Evolutionary conservation across 2,888 invertebrate species (phyloP), one percentile per base, ranked within the genome.

Genomic region (Theodoxus fluviatilis): DNA sequence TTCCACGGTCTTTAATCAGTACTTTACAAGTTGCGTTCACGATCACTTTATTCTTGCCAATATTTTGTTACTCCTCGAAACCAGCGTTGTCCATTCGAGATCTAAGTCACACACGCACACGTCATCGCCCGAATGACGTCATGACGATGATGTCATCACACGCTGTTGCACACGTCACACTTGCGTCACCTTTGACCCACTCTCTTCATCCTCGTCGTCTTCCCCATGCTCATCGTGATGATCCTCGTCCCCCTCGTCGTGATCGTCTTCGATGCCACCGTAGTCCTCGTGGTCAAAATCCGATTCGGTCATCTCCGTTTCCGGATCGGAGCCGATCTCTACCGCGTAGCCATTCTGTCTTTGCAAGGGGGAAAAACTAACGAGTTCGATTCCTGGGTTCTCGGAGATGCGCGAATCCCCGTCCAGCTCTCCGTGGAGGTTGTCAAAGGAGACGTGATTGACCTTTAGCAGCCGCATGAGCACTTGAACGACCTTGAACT

Each of bases 391-490:
- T 59, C 69, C 69, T 2, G 69, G 38, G 25, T 38, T 37, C 2
- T 63, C 64, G n/a, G 64, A 63, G 9, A 40, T 49, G 3, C 69
- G 37, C 52, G 74, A 65, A 71, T 71, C 61, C 73, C 70, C 37
- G 73, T 76, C 69, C 69, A 75, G 67, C 74, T 76, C 69, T 22
- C 67, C 55, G 2, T 69, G 61, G 1, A 63, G 31, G 40, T 64
- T 61, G 70, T 75, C 76, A 15, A 78, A 75, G 61, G 78, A 74
- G 70, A 77, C 79, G 71, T 79, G 79, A 74, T 83, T 79, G 43
- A 78, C 76, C 72, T 81, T 80, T 43, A 82, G 76, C 71, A 81
- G 78, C 72, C 77, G 77, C 63, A 81, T 76, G 33, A 83, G 76
- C 37, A 69, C 65, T 55, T 76, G 76, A 12, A 76, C 74, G 35